Base-by-base conservation (phyloP, 2,888 invertebrate genomes). In the Ferrisia virgata region DNA sequence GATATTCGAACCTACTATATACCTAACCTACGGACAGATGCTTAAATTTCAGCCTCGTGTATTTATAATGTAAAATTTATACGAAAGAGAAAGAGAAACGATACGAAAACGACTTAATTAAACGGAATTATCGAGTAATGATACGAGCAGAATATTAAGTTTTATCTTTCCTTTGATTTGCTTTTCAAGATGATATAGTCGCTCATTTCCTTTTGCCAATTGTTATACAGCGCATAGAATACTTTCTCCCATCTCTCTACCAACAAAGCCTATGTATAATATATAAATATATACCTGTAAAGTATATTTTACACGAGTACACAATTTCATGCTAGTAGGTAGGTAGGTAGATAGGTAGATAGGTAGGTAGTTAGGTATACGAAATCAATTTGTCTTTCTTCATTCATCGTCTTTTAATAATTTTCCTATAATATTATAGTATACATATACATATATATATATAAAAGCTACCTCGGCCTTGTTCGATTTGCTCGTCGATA, bases 71-170 rank as follows among this genome's bases (percentile, higher is more conserved):
- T 15, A 39, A 39, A 39, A 39, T 39, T 39, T 2, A 53, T 53
- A n/a, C 3, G 9, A 28, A 11, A 58, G 25, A 18, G 2, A n/a
- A 15, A 2, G 25, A 64, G 36, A 72, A 5, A 33, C 72, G 72
- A 72, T 33, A 31, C 72, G 72, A 72, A 72, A 72, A 72, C 33
- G 72, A 72, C 72, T 72, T 72, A 72, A 72, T 72, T 72, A 72
- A 72, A 72, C 72, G 33, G 72, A 72, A 72, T 72, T 72, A 72
- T 72, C 33, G n/a, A 72, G 72, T 72, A 72, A 72, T 72, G 72
- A 72, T 72, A 72, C 72, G 72, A 72, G 33, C 72, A 72, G 72
- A 72, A 72, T 72, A 72, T 72, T 72, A 72, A 72, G 72, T 72
- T 72, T 72, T 72, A 72, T 33, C 33, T 72, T 72, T n/a, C n/a